These are phyloP conservation scores for Diarsia mendica DNA, from an alignment of 2,888 invertebrate species.

Conservation along the genomic window DNA sequence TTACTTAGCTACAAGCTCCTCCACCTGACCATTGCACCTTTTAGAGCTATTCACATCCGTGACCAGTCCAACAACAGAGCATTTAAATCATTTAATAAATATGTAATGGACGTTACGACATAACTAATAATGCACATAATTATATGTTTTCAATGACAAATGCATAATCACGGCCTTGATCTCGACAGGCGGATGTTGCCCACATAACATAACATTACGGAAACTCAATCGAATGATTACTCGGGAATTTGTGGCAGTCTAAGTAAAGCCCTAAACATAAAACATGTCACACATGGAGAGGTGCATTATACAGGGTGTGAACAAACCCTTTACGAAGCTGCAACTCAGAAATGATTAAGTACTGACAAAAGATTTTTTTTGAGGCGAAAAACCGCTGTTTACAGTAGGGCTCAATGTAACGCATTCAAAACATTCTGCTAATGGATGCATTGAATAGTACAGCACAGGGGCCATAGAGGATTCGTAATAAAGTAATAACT, in stretches of 20 bases:
- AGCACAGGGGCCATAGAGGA: not conserved
- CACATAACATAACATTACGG: constrained; percentile 15
- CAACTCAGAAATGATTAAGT: not conserved
- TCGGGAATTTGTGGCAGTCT: constrained; percentile 14
- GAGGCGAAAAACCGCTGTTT: too few species aligned
- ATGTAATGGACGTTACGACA: constrained; percentile 43
- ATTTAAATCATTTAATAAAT: constrained; percentile 50
- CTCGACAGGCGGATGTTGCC: constrained; percentile 44
- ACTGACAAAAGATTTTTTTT: too few species aligned
- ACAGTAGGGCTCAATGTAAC: too few species aligned
- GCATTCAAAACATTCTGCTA: too few species aligned
- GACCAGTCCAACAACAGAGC: not conserved
- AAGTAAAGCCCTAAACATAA: too few species aligned
- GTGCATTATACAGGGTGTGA: not conserved
- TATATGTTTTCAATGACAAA: constrained; percentile 44
- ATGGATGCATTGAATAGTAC: too few species aligned
- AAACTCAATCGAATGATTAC: constrained; percentile 34
- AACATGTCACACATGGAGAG: too few species aligned
- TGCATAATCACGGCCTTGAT: constrained; percentile 56
- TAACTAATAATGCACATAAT: constrained; percentile 55
- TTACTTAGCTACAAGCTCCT: not conserved
- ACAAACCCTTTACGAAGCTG: not conserved
- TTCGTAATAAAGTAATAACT: not conserved
- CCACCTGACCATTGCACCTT: not conserved
- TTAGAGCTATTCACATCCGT: constrained; percentile 1